Percentiles rank a stretch among this genome's conserved stretches.
These are phyloP conservation scores for Heliothis peltigera DNA, from an alignment of 2,888 invertebrate species.

Conservation along the genomic window DNA sequence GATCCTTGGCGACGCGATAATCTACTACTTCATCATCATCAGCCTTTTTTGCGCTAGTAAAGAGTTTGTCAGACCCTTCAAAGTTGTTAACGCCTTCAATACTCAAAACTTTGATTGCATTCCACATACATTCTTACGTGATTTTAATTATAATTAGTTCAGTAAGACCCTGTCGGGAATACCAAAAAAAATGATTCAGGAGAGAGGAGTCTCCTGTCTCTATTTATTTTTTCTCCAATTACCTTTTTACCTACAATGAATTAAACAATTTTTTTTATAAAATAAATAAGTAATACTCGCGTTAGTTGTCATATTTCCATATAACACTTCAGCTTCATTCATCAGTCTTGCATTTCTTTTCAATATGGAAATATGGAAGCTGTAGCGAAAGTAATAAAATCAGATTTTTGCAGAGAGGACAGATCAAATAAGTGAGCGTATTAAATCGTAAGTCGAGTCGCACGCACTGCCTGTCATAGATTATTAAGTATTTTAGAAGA, in stretches of 20 bases:
- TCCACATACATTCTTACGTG: too few relatives aligned
- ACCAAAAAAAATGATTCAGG: too few relatives aligned
- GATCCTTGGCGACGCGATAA: too few relatives aligned
- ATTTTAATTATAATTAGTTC: too few relatives aligned
- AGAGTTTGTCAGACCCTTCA: too few relatives aligned
- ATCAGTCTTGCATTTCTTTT: constrained; percentile 3
- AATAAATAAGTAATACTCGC: background rate
- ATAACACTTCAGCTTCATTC: background rate
- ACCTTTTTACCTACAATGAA: background rate
- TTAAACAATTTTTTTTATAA: background rate
- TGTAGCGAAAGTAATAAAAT: constrained; percentile 58
- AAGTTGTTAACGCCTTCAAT: too few relatives aligned
- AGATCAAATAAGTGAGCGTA: constrained; percentile 66
- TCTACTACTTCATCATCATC: too few relatives aligned
- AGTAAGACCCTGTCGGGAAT: too few relatives aligned
- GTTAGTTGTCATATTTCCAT: background rate
- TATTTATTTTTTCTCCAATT: too few relatives aligned
- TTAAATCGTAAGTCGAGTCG: constrained; percentile 66
- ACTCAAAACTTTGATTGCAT: too few relatives aligned
- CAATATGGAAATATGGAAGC: constrained; percentile 29
- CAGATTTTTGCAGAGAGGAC: constrained; percentile 52
- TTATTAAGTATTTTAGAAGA: constrained; percentile 21
- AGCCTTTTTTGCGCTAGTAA: too few relatives aligned
- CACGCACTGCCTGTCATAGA: constrained; percentile 56
- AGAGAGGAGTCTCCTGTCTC: too few relatives aligned